Base-by-base conservation (phyloP, 2,888 invertebrate species). In the Atethmia centrago region DNA sequence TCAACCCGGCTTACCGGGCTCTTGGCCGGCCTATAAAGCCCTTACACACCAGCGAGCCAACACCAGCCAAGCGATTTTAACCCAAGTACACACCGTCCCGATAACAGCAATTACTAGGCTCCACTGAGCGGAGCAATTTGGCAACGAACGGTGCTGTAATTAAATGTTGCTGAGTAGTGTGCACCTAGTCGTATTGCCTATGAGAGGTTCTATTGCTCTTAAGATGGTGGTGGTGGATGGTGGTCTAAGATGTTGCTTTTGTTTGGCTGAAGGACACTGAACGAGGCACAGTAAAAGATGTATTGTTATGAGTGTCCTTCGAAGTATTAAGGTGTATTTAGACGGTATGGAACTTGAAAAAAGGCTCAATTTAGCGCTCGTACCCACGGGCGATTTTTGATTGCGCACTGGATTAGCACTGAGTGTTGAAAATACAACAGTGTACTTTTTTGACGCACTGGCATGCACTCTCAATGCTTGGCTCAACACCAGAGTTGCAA, bases 101-200 rank as follows among this genome's bases (percentile, higher is more conserved):
- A 84, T 82, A 84, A 61, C 71, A 72, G 66, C 83, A 78, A 82
- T 83, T 83, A 85, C 74, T 70, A 67, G 71, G 67, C 78, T 53
- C 78, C 63, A 69, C 77, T 84, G 76, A 74, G 58, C 74, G 70
- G 36, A 78, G 82, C 85, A 71, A 85, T 83, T 83, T 83, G 83
- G 83, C 79, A 82, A 47, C 65, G 66, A 70, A 65, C 74, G 58
- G 58, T 49, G 45, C n/a, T 63, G 79, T 85, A 75, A 83, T 83
- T 82, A 83, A 83, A 83, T 83, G 67, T 65, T 82, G 82, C 75
- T 55, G 67, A 82, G 47, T 53, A 58, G 71, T 83, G 81, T 70
- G 66, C 59, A 58, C n/a, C 71, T 70, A 31, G 82, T 70, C 78
- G 69, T 80, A 70, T 80, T 70, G 84, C 72, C 42, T 67, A 59